phyloP scores from a whole-genome alignment of 1,140 invertebrate genomes.

The Drosophila kepulauana region DNA sequence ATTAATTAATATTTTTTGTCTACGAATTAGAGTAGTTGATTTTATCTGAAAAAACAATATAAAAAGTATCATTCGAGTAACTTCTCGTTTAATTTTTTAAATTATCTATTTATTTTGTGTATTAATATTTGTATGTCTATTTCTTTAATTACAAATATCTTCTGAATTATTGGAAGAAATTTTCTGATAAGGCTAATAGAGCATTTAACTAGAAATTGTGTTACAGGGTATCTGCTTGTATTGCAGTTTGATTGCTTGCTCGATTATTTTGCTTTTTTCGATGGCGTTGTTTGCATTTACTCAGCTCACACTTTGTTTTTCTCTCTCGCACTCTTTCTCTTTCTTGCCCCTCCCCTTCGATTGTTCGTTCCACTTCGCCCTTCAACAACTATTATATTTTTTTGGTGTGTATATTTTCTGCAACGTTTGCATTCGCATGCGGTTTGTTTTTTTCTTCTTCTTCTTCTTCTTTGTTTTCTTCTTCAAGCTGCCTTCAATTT shows the following conservation, averaged over 20 bases:
- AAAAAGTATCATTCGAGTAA: too few species aligned
- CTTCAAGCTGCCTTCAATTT: constrained; percentile 51
- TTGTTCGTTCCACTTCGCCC: background rate
- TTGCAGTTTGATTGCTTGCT: background rate
- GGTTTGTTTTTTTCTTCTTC: background rate
- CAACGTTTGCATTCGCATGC: constrained; percentile 56
- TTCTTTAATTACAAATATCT: too few species aligned
- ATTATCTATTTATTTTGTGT: too few species aligned
- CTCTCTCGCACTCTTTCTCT: background rate
- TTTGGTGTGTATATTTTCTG: constrained; percentile 30
- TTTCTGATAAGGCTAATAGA: too few species aligned
- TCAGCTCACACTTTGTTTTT: constrained; percentile 37
- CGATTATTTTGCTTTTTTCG: constrained; percentile 20
- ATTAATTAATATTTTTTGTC: too few species aligned
- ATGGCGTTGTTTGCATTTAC: constrained; percentile 39
- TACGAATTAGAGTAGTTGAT: too few species aligned
- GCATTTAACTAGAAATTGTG: too few species aligned
- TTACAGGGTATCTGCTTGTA: constrained; percentile 6
- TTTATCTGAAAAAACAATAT: too few species aligned
- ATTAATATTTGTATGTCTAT: too few species aligned
- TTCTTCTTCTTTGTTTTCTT: too few species aligned
- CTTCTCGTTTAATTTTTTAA: too few species aligned
- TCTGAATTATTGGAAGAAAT: too few species aligned
- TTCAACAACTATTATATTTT: constrained; percentile 6
- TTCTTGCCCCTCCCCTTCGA: background rate